phyloP scores from a whole-genome alignment of 2,888 invertebrate genomes.

The Stictocephala bisonia region DNA sequence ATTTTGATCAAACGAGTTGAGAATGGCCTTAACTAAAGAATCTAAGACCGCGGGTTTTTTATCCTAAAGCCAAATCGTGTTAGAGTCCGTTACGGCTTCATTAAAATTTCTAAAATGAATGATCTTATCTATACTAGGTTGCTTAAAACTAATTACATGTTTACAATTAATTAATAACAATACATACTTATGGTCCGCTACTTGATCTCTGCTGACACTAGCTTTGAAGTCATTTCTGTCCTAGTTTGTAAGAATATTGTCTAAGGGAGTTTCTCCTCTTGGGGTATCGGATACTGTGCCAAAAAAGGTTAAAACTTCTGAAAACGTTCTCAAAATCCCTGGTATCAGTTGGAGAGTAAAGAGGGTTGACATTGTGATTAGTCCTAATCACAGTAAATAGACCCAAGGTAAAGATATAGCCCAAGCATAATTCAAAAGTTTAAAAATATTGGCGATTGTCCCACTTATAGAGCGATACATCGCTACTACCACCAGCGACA shows the following conservation, averaged over 20 bases:
- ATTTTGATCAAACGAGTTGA: no score
- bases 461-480: conserved; percentile 27
- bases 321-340: conserved; percentile 8
- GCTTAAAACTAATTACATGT: no score
- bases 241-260: conserved; percentile 13
- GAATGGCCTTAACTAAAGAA: no score
- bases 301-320: conserved; percentile 11
- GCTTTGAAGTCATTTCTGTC: conserved; percentile 8
- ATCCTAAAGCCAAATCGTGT: no score
- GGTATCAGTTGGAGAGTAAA: background rate
- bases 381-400: conserved; percentile 7
- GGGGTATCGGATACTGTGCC: background rate
- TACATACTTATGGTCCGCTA: conserved; percentile 28
- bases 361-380: conserved; percentile 10
- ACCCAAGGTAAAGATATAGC: background rate
- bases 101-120: no score
- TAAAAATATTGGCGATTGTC: background rate
- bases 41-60: no score
- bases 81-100: no score
- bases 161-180: no score
- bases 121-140: no score
- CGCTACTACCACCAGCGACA: conserved; percentile 1
- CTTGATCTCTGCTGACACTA: conserved; percentile 3
- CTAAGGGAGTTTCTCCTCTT: conserved; percentile 5
- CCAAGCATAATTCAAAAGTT: background rate